Percentiles rank a stretch among this genome's conserved stretches.
phyloP scores from a whole-genome alignment of 1,140 invertebrate genomes.

The Musca vetustissima region DNA sequence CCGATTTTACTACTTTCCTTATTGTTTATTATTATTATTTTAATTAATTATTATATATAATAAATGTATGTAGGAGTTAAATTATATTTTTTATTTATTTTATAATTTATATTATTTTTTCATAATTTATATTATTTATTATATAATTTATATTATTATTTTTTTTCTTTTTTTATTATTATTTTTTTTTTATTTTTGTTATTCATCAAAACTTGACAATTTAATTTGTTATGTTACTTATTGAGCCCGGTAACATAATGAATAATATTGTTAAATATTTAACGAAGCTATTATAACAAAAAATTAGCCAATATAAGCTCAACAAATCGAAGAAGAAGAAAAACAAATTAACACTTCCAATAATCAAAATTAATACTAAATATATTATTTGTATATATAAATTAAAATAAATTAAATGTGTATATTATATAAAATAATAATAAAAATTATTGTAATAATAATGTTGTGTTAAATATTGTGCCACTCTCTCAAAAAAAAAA shows the following conservation, averaged over 20 bases:
- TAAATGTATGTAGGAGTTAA: too few relatives aligned
- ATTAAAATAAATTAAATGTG: neutral
- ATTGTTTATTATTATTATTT: too few relatives aligned
- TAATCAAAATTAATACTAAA: neutral
- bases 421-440: neutral
- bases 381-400: constrained; percentile 7
- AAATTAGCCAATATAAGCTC: neutral
- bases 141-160: neutral
- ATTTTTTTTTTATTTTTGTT: neutral
- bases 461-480: neutral
- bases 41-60: too few relatives aligned
- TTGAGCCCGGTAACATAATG: constrained; percentile 50
- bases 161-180: neutral
- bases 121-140: too few relatives aligned
- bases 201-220: neutral
- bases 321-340: too few relatives aligned
- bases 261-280: constrained; percentile 18
- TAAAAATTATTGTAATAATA: too few relatives aligned
- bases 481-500: too few relatives aligned
- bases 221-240: constrained; percentile 41
- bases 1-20: too few relatives aligned
- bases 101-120: neutral
- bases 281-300: neutral
- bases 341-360: too few relatives aligned
- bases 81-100: too few relatives aligned